Evolutionary conservation across 1,140 invertebrate genomes (phyloP).

Genomic region (Triops longicaudatus): DNA sequence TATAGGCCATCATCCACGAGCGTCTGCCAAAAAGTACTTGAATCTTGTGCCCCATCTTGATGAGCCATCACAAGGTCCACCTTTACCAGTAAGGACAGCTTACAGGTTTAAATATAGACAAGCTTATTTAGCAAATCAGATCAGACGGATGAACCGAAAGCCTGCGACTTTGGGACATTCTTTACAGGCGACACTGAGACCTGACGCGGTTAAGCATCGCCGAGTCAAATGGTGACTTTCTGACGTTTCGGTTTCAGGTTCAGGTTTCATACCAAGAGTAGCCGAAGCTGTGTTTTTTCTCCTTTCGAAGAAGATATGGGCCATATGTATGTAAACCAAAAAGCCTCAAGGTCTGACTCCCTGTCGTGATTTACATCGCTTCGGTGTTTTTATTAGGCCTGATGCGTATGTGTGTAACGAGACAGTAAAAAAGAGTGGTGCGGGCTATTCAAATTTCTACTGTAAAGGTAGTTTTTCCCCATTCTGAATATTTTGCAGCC

Average conservation of each 20-base stretch:
- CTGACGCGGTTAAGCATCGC: background rate
- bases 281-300: too few relatives aligned
- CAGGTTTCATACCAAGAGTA: too few relatives aligned
- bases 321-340: background rate
- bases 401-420: background rate
- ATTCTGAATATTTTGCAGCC: too few relatives aligned
- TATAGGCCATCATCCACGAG: background rate
- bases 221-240: background rate
- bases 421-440: background rate
- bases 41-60: background rate
- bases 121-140: conserved; percentile 12
- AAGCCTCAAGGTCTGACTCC: background rate
- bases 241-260: background rate
- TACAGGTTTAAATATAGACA: conserved; percentile 4
- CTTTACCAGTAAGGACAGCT: background rate
- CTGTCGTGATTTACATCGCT: conserved; percentile 6
- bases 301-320: too few relatives aligned
- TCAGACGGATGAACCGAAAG: background rate
- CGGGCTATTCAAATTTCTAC: too few relatives aligned
- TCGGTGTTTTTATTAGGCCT: background rate
- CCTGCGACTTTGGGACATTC: background rate
- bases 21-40: background rate
- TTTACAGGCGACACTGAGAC: background rate
- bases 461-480: too few relatives aligned
- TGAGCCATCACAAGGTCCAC: background rate